phyloP scores from a whole-genome alignment of 2,113 vertebrate species.

The Jaculus jaculus region DNA sequence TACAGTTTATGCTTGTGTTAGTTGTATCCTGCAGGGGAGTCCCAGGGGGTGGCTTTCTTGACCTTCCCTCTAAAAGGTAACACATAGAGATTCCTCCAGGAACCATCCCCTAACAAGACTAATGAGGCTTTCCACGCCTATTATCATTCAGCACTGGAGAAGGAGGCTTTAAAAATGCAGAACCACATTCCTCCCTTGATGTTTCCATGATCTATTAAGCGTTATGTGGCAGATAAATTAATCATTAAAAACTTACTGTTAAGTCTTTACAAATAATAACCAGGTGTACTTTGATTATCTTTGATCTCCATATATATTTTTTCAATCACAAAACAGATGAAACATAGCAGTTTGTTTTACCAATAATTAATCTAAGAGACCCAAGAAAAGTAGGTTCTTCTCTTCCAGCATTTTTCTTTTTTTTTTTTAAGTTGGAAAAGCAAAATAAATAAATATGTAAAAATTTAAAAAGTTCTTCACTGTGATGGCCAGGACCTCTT shows the following conservation, averaged over 20 bases:
- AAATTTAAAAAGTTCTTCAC: conserved; percentile 65
- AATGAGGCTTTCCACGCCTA: conserved; percentile 90
- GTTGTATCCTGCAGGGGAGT: conserved; percentile 86
- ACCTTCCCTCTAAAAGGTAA: conserved; percentile 90
- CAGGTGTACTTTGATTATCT: conserved; percentile 89
- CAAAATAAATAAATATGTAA: conserved; percentile 47
- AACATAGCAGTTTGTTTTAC: conserved; percentile 77
- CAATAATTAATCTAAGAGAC: conserved; percentile 70
- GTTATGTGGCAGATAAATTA: conserved; percentile 90
- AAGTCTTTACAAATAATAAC: conserved; percentile 91
- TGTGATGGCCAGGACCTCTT: conserved; percentile 65
- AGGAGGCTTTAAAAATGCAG: conserved; percentile 88
- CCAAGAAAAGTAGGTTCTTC: conserved; percentile 68
- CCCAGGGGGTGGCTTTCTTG: conserved; percentile 85
- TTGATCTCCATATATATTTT: conserved; percentile 85
- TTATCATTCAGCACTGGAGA: conserved; percentile 89
- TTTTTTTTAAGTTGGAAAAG: conserved; percentile 56
- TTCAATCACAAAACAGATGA: conserved; percentile 78
- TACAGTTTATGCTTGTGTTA: conserved; percentile 90
- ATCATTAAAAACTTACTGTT: conserved; percentile 91
- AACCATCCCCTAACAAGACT: conserved; percentile 91
- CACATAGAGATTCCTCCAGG: conserved; percentile 90
- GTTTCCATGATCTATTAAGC: conserved; percentile 91
- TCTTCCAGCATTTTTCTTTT: conserved; percentile 27
- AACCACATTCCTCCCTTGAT: conserved; percentile 92